Evolutionary conservation across 2,888 invertebrate genomes (phyloP), one percentile per base, ranked within the genome.

Genomic region (Masnerella sp.): DNA sequence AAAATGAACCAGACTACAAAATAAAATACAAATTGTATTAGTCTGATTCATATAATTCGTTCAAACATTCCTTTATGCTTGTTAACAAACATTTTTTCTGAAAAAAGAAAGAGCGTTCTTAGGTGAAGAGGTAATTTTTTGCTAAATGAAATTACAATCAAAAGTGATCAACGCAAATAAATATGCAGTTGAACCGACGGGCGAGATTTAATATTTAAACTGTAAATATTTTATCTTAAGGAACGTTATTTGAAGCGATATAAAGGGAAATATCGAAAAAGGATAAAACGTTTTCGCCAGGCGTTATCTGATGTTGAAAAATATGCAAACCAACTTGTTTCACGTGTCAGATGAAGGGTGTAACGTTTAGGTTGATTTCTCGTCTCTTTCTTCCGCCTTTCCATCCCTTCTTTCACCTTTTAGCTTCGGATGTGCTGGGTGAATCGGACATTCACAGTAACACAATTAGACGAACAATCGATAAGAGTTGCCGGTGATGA

Each of bases 401-500:
- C 67, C 47, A 58, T 59, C 62, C 30, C 70, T 75, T 51, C 51
- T 52, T 75, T 43, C 72, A 58, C 71, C 72, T 64, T 61, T 73
- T 62, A 74, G 74, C 79, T 77, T 75, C 77, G 79, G 80, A 78
- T 83, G 79, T 81, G 80, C 71, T 75, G 80, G 83, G 77, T 82
- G 83, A 86, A 85, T 85, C 83, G 84, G 85, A 84, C 84, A 83
- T 84, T 84, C 82, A 81, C 83, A 80, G 85, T 84, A 86, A 86
- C 85, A 82, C 85, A 86, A 86, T 86, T 86, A 86, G 85, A 84
- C 82, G 80, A 83, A 84, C 85, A 84, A 85, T 85, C 86, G 84
- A 86, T 85, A 82, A 81, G 79, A 83, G 79, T 78, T 61, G 74
- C 80, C 79, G 81, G 82, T 76, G 82, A 83, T 84, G 83, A 85